Evolutionary conservation across 92 coral and sea anemone species (phyloP).

Genomic region (Ricordea florida): DNA sequence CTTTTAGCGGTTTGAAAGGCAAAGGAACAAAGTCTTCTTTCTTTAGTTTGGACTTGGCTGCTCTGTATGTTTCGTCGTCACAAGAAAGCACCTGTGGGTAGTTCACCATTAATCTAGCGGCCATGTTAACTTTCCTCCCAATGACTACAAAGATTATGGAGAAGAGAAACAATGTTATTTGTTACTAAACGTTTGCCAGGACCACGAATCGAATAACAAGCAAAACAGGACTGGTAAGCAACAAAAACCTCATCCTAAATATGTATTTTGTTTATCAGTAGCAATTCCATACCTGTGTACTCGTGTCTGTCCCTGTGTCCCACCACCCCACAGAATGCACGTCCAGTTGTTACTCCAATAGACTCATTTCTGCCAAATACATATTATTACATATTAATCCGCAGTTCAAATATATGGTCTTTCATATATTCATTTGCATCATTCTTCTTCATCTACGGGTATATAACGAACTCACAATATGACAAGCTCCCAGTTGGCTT

Average conservation of each 20-base stretch:
- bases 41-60: conserved; percentile 83
- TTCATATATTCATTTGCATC: too few species aligned
- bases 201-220: too few species aligned
- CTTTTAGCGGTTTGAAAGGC: conserved; percentile 82
- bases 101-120: conserved; percentile 98
- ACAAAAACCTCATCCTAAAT: background rate
- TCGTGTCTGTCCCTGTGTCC: conserved; percentile 98
- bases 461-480: too few species aligned
- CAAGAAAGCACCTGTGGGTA: conserved; percentile 91
- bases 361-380: conserved; percentile 86
- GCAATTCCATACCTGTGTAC: conserved; percentile 78
- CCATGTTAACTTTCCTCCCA: conserved; percentile 97
- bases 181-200: too few species aligned
- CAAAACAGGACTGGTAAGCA: background rate
- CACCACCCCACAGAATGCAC: conserved; percentile 97
- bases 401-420: too few species aligned
- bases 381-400: too few species aligned
- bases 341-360: conserved; percentile 94
- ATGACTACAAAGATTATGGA: conserved; percentile 72
- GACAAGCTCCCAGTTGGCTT: too few species aligned
- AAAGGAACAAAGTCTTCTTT: conserved; percentile 89
- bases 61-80: conserved; percentile 91
- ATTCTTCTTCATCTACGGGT: too few species aligned
- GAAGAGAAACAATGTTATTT: too few species aligned
- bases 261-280: background rate